Percentiles rank a stretch among this genome's conserved stretches.
phyloP scores from a whole-genome alignment of 2,113 vertebrate genomes.

The Antechinus stuartii region DNA sequence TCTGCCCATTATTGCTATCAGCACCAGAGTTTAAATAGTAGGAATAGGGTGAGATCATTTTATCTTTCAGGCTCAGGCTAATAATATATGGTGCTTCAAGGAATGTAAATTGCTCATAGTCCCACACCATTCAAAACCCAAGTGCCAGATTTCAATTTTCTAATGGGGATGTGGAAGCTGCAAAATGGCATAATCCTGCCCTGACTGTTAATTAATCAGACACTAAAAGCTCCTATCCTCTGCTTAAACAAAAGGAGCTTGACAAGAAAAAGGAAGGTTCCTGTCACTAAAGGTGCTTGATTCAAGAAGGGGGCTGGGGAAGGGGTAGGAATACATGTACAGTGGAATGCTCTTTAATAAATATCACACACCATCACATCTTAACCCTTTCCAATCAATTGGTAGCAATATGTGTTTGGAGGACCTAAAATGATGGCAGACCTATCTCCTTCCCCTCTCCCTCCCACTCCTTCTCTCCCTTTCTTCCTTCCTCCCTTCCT shows the following conservation, averaged over 20 bases:
- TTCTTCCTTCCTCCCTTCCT: too few species aligned
- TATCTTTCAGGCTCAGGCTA: background rate
- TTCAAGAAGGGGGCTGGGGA: background rate
- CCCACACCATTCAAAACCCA: background rate
- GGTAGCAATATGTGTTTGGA: background rate
- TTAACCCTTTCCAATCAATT: background rate
- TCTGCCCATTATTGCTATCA: too few species aligned
- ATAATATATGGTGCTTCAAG: background rate
- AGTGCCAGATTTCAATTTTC: constrained; percentile 24
- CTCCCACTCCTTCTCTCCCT: too few species aligned
- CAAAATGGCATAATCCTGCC: background rate
- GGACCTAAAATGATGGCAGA: background rate
- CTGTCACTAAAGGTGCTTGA: background rate
- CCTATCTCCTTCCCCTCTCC: too few species aligned
- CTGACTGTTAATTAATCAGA: constrained; percentile 18
- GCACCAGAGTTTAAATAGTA: rapidly evolving
- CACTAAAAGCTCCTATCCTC: background rate
- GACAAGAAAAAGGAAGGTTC: background rate
- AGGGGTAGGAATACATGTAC: background rate
- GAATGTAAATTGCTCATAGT: background rate
- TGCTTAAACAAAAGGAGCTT: background rate
- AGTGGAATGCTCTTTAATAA: background rate
- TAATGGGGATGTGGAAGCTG: background rate
- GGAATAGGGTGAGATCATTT: background rate
- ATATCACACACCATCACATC: rapidly evolving